Conservation (phyloP, 2,113 vertebrate genomes). For the Nyctibius bracteatus region DNA sequence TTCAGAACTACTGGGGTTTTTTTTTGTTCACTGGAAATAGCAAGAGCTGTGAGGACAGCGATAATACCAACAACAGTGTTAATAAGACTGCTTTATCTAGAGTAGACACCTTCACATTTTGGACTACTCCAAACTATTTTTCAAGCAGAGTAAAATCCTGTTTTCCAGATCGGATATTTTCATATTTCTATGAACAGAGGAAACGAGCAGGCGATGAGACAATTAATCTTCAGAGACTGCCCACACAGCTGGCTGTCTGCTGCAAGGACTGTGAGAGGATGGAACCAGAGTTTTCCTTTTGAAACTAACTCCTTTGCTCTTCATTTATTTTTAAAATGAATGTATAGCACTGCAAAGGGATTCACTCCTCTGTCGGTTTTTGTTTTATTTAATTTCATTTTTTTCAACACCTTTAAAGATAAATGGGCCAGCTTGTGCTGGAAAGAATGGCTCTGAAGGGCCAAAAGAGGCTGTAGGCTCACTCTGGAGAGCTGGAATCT, state of each 20-base stretch:
- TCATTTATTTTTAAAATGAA: neutral
- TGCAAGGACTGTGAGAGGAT: neutral
- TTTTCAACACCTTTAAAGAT: neutral
- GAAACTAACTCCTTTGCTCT: neutral
- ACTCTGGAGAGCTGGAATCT: neutral
- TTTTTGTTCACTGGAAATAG: neutral
- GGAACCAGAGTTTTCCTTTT: slow-evolving; percentile 50
- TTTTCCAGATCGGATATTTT: slow-evolving; percentile 53
- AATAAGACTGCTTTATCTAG: neutral
- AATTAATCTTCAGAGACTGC: slow-evolving; percentile 58
- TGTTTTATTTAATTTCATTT: neutral
- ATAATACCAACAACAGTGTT: neutral
- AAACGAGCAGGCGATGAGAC: slow-evolving; percentile 44
- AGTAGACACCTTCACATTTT: neutral
- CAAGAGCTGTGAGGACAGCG: neutral
- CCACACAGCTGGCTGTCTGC: slow-evolving; percentile 58
- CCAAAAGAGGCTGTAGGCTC: neutral
- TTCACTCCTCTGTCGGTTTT: neutral
- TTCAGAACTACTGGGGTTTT: neutral
- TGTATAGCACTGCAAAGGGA: neutral
- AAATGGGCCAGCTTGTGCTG: neutral
- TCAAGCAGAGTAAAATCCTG: neutral
- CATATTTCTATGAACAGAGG: slow-evolving; percentile 51
- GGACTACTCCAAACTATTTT: neutral
- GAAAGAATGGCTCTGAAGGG: neutral